Evolutionary conservation across 2,113 vertebrate genomes (phyloP).

Genomic region (Eurypyga helias): DNA sequence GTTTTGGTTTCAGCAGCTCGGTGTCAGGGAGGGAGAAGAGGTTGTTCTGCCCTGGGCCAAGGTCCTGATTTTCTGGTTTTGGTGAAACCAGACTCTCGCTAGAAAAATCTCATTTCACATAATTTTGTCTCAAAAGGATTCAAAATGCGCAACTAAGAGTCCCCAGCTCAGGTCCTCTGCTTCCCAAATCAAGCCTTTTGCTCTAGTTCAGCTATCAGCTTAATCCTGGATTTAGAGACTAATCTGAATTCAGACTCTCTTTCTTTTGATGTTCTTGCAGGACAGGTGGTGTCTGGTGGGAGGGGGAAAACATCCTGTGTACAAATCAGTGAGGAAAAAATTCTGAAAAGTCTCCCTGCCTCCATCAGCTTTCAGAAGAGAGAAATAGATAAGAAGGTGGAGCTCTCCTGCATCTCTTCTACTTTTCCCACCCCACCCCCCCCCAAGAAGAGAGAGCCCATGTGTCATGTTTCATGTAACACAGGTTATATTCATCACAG

Average conservation of each 20-base stretch:
- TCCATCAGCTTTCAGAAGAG: conserved; percentile 41
- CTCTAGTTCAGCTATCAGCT: not conserved
- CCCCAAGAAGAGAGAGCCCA: not conserved
- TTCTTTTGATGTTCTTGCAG: conserved; percentile 27
- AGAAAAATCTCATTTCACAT: not conserved
- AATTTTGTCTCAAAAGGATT: not conserved
- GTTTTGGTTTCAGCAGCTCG: not conserved
- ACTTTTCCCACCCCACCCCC: too few species aligned
- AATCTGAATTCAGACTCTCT: not conserved
- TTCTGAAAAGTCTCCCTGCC: not conserved
- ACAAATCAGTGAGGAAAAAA: not conserved
- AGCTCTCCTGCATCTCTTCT: not conserved
- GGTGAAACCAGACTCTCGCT: not conserved
- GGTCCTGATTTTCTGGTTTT: not conserved
- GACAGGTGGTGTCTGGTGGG: conserved; percentile 2
- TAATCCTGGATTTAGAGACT: conserved; percentile 44
- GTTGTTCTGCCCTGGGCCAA: not conserved
- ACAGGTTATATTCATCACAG: conserved; percentile 70
- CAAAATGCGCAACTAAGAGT: not conserved
- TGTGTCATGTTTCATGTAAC: conserved; percentile 33
- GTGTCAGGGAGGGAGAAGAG: not conserved
- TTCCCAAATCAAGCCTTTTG: not conserved
- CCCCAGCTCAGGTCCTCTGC: not conserved
- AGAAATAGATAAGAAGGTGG: conserved; percentile 4
- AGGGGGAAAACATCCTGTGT: not conserved